Base-by-base conservation (phyloP, 2,797 vertebrate genomes). In the Babyrousa celebensis region DNA sequence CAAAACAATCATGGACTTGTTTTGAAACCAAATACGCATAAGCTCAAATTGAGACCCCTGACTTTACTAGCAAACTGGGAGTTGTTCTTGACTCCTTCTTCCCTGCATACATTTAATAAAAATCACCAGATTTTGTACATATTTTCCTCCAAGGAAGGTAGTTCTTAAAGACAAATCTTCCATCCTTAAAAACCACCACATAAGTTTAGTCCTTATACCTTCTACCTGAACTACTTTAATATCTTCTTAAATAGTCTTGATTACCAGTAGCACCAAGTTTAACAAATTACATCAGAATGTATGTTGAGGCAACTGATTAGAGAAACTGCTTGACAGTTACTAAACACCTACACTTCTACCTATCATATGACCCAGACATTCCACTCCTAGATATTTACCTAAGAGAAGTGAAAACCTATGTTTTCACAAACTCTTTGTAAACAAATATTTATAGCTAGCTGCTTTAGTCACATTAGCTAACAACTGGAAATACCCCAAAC, bases 61-160 rank as follows among this genome's bases (percentile, higher is more conserved):
- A 10, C 29, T 92, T 92, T 80, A 52, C 23, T 75, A 74, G 25
- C 75, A 75, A 67, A 82, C 12, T n/a, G 56, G 56, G 43, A 43
- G 20, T 70, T 43, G 83, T 52, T 77, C 71, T 62, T 87, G 36
- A 75, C 52, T 68, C 60, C 52, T 60, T 87, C 14, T 52, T 86
- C 36, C 67, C 77, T 72, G 36, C 25, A 74, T 80, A 65, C 29
- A 95, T 90, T 63, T 75, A 56, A 79, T 56, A 79, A 90, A 63
- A 65, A 72, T 65, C 43, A 72, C 12, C 18, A 72, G 21, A 16
- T 58, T 83, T 79, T 40, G 29, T 32, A 43, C 12, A 7, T 91
- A 20, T 89, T 80, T 91, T 79, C 27, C 74, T 79, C 7, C 43
- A 65, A 71, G 65, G n/a, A 79, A 86, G 12, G 9, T 68, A 78